phyloP scores from a whole-genome alignment of 2,888 invertebrate species.

The Periphyllus acericola region DNA sequence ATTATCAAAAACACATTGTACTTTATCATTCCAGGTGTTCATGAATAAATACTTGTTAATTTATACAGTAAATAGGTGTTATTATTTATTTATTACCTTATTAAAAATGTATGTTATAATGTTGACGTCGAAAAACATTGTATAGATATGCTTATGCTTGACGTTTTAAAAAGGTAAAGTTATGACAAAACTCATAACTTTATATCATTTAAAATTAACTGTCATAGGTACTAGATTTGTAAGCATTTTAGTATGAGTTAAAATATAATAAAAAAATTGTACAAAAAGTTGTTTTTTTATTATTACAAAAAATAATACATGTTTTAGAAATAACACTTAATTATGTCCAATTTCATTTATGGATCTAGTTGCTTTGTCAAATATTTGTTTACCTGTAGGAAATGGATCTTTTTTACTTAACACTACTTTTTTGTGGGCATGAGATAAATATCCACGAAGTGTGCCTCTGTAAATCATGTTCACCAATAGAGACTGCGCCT shows the following conservation, averaged over 20 bases:
- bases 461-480: conserved; percentile 57
- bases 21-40: conserved; percentile 47
- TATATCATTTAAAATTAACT: too few species aligned
- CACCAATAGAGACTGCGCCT: conserved; percentile 40
- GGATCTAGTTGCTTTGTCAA: conserved; percentile 53
- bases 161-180: not conserved
- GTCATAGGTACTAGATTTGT: too few species aligned
- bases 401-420: conserved; percentile 60
- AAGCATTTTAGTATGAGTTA: too few species aligned
- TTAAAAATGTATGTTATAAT: not conserved
- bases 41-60: conserved; percentile 39
- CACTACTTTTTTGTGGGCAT: conserved; percentile 50
- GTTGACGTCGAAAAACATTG: not conserved
- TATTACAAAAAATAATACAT: conserved; percentile 18
- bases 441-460: conserved; percentile 54
- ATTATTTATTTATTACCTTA: not conserved
- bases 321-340: not conserved
- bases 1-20: conserved; percentile 14
- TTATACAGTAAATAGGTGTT: not conserved
- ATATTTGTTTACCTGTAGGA: conserved; percentile 54
- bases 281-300: not conserved
- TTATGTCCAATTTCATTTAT: conserved; percentile 56
- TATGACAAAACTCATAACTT: too few species aligned
- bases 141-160: not conserved
- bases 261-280: not conserved